Conservation (phyloP, 2,797 vertebrate species). For the Cheirogaleus major region DNA sequence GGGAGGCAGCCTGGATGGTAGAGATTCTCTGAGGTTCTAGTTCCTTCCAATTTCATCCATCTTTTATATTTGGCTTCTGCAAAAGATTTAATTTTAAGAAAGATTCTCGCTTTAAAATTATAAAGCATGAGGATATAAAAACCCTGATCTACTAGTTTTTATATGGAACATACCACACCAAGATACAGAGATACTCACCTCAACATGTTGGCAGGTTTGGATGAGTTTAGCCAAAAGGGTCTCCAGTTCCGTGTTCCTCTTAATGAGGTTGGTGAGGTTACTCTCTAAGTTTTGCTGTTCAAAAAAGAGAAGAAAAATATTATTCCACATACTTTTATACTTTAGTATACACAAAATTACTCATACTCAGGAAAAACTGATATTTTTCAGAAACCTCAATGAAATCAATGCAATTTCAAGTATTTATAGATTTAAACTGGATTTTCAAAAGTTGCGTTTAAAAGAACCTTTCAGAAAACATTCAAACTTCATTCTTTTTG, state of each 20-base stretch:
- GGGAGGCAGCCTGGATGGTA: neutral
- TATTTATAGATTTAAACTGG: conserved; percentile 9
- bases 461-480: neutral
- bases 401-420: neutral
- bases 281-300: conserved; percentile 96
- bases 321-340: conserved; percentile 38
- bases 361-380: neutral
- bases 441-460: conserved; percentile 51
- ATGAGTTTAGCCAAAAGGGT: conserved; percentile 98
- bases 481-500: conserved; percentile 9
- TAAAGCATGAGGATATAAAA: neutral
- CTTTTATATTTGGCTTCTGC: neutral
- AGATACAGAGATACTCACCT: conserved; percentile 89
- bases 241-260: conserved; percentile 99
- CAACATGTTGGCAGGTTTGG: conserved; percentile 98
- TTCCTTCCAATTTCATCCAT: neutral
- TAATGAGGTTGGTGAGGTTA: conserved; percentile 97
- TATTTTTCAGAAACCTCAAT: conserved; percentile 16
- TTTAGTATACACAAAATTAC: conserved; percentile 16
- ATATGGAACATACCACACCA: neutral
- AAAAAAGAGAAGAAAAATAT: conserved; percentile 70
- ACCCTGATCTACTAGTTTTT: neutral
- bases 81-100: conserved; percentile 34
- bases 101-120: neutral
- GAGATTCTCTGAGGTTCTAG: neutral